Base-by-base conservation (phyloP, 2,888 invertebrate species). In the Leuctra nigra region DNA sequence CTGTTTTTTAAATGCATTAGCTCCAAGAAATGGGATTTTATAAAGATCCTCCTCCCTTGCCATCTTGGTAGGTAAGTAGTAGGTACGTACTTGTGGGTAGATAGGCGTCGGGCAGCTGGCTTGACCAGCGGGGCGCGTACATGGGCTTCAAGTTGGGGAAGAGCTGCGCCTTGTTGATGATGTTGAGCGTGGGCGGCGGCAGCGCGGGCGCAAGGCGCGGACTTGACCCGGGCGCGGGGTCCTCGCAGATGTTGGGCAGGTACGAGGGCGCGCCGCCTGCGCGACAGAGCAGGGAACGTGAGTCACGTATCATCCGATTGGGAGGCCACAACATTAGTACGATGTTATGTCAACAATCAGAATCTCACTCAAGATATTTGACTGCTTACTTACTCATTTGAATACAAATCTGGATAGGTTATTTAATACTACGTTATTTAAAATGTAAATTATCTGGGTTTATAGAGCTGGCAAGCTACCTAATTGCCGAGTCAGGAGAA, bases 101-200 rank as follows among this genome's bases (percentile, higher is more conserved):
- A 65, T 82, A 84, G 1, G 81, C 75, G 66, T 84, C 84, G 0
- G 83, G 82, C 47, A 83, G 69, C 54, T 67, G 68, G 41, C 81
- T 82, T 24, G 83, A 81, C 85, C 86, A 86, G 50, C 84, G 72
- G 0, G 82, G 78, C 11, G 81, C 82, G 64, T 80, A 82, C 9
- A 81, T 77, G 0, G 83, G 81, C 60, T 80, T 79, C 54, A 84
- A 79, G 64, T 83, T 80, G 1, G 84, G 83, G 63, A 85, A 85
- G 7, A 86, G 72, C 67, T 85, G 83, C 0, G 83, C 79, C 65
- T 84, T 84, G 58, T 80, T 80, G 4, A 81, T 80, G 29, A 82
- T 77, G 66, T 82, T 81, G 24, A 82, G 66, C 35, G 80, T 78
- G 0, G 81, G 81, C 2, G 81, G 81, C 9, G 80, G 79, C 53